Evolutionary conservation across 2,888 invertebrate species (phyloP).

Genomic region (Acrocera orbiculus): DNA sequence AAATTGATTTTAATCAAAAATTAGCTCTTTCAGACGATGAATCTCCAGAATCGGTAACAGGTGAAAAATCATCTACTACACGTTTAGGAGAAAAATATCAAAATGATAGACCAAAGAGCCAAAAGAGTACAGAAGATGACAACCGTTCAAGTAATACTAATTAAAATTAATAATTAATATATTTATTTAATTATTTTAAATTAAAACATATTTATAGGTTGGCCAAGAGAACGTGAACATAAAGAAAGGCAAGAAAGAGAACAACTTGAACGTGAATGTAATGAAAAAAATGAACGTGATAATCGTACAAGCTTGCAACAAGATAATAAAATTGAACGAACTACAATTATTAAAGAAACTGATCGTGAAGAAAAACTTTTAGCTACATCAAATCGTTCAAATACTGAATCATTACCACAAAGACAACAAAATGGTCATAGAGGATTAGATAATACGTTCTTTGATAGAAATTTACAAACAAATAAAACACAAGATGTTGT

Average conservation of each 20-base stretch:
- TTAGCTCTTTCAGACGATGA: constrained; percentile 90
- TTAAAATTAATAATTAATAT: neutral
- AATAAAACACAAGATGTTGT: no score
- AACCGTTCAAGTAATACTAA: constrained; percentile 13
- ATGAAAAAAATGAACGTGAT: constrained; percentile 16
- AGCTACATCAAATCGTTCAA: no score
- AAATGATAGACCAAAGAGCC: constrained; percentile 6
- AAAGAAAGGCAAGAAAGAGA: constrained; percentile 9
- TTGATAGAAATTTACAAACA: no score
- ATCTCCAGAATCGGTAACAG: constrained; percentile 23
- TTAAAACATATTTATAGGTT: constrained; percentile 2
- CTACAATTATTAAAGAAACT: constrained; percentile 14
- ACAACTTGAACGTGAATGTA: constrained; percentile 14
- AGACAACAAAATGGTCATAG: constrained; percentile 26
- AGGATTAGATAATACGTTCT: constrained; percentile 54
- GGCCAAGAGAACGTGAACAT: constrained; percentile 9
- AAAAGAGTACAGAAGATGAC: constrained; percentile 14
- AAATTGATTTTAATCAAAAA: constrained; percentile 89
- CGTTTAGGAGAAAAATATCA: no score
- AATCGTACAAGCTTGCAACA: constrained; percentile 5
- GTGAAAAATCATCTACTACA: no score
- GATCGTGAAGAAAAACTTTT: constrained; percentile 17
- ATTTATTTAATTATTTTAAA: neutral
- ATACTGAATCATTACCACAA: constrained; percentile 16
- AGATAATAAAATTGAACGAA: constrained; percentile 13